phyloP scores from a whole-genome alignment of 2,113 vertebrate genomes.

The Oryzias woworae region DNA sequence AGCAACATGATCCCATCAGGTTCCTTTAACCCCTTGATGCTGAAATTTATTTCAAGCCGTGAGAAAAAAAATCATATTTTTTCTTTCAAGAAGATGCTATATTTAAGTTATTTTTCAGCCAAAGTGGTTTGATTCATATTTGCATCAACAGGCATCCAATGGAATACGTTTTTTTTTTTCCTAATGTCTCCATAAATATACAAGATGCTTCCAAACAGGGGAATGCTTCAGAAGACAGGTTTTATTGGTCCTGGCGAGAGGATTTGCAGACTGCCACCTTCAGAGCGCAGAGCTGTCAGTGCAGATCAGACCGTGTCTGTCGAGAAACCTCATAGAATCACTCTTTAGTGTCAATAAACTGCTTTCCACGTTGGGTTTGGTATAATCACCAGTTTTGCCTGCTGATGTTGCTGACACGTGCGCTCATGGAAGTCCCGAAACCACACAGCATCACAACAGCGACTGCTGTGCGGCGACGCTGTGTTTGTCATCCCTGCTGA shows the following conservation, averaged over 20 bases:
- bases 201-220: background rate
- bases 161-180: no score
- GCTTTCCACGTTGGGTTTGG: background rate
- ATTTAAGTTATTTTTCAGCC: no score
- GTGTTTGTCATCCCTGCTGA: background rate
- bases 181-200: background rate
- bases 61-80: no score
- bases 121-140: no score
- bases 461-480: no score
- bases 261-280: constrained; percentile 14
- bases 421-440: background rate
- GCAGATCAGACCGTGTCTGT: constrained; percentile 12
- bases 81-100: no score
- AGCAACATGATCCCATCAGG: no score
- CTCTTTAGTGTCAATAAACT: constrained; percentile 9
- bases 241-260: constrained; percentile 10
- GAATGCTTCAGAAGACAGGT: background rate
- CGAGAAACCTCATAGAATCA: background rate
- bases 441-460: background rate
- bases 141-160: no score
- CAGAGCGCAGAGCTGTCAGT: constrained; percentile 9
- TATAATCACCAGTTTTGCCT: background rate
- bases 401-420: background rate
- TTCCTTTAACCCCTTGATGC: no score
- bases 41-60: no score